Conservation (phyloP, 2,113 vertebrate species). For the Patagioenas fasciata region DNA sequence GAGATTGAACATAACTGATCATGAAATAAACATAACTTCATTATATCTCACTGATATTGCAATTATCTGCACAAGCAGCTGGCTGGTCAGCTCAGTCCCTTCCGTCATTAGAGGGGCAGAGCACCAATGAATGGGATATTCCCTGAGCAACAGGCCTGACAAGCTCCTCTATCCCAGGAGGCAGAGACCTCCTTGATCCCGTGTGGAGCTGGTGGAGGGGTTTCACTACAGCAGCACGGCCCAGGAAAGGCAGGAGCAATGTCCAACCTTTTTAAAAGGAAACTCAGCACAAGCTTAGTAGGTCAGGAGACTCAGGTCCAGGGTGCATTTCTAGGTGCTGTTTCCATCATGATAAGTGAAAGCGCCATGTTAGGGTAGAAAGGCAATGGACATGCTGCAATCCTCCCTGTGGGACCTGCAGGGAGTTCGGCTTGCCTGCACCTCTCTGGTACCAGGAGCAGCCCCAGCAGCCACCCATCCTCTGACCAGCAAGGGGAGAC, state of each 20-base stretch:
- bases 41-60: not conserved
- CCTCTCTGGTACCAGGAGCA: rapidly evolving
- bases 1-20: not conserved
- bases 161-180: too few relatives aligned
- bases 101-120: not conserved
- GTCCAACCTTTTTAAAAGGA: not conserved
- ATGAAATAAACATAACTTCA: not conserved
- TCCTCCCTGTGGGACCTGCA: not conserved
- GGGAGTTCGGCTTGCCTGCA: not conserved
- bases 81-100: not conserved
- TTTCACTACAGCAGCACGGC: not conserved
- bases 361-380: not conserved
- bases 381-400: not conserved
- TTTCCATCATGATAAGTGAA: not conserved
- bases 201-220: not conserved
- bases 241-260: not conserved
- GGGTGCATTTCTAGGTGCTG: not conserved
- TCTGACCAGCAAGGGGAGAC: rapidly evolving
- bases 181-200: not conserved
- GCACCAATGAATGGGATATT: not conserved
- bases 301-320: not conserved
- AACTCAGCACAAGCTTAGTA: not conserved
- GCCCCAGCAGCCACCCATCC: not conserved
- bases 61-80: not conserved
- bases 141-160: not conserved